Percentiles rank a stretch among this genome's conserved stretches.
phyloP scores from a whole-genome alignment of 2,113 vertebrate genomes.

The Neolamprologus falcicula region DNA sequence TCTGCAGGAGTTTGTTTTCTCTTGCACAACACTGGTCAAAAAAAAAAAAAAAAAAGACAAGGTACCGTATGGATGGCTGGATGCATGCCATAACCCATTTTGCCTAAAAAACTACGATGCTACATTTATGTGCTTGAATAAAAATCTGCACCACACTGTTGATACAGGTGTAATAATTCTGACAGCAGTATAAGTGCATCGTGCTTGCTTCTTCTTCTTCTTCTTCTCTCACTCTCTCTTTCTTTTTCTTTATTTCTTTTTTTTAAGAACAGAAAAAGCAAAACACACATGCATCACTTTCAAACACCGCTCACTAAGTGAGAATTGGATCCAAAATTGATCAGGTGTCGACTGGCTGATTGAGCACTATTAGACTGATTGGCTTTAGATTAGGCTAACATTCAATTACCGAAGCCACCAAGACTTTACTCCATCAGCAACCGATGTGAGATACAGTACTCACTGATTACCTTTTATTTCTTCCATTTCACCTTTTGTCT shows the following conservation, averaged over 20 bases:
- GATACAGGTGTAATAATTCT: background rate
- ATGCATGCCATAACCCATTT: background rate
- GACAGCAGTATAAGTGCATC: background rate
- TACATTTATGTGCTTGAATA: background rate
- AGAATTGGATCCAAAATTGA: constrained; percentile 18
- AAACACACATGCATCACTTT: background rate
- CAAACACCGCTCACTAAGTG: background rate
- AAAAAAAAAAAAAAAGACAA: background rate
- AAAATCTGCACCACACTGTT: background rate
- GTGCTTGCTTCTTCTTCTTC: background rate
- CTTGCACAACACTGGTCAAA: background rate
- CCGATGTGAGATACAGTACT: background rate
- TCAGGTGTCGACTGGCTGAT: background rate
- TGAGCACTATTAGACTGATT: background rate
- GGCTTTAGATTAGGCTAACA: background rate
- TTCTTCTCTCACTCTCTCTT: background rate
- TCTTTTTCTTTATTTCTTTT: background rate
- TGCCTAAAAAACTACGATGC: background rate
- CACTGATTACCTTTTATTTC: background rate
- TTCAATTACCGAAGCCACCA: background rate
- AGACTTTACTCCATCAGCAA: background rate
- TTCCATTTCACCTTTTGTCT: background rate
- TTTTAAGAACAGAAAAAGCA: background rate
- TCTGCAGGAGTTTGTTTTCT: background rate
- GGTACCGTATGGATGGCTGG: background rate